These are phyloP conservation scores for Drosophila pachea DNA, from an alignment of 1,140 invertebrate species.

Conservation along the genomic window DNA sequence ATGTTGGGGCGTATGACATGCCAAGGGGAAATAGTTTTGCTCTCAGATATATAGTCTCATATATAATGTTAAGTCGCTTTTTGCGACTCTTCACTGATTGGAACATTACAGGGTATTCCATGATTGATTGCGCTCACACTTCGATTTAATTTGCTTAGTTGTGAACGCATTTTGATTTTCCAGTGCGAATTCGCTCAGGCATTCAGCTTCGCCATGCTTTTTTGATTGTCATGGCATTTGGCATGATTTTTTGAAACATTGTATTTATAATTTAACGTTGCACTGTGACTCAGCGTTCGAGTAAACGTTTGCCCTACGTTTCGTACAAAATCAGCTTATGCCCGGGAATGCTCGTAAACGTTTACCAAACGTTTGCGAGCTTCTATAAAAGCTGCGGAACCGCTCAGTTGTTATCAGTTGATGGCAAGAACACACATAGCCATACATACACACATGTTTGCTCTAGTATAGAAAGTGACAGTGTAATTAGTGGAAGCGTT, in stretches of 20 bases:
- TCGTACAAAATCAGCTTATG: neutral
- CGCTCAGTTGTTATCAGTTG: slow-evolving; percentile 18
- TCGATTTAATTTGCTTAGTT: slow-evolving; percentile 44
- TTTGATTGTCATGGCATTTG: slow-evolving; percentile 61
- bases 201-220: slow-evolving; percentile 21
- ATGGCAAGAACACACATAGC: neutral
- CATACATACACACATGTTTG: neutral
- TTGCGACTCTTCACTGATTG: neutral
- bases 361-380: slow-evolving; percentile 19
- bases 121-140: neutral
- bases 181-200: slow-evolving; percentile 9
- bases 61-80: no score
- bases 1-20: neutral
- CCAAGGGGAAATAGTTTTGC: neutral
- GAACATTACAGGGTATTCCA: neutral
- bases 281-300: slow-evolving; percentile 13
- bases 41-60: no score
- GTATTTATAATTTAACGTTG: slow-evolving; percentile 17
- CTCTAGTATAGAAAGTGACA: neutral
- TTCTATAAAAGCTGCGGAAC: slow-evolving; percentile 28
- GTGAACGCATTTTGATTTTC: slow-evolving; percentile 66
- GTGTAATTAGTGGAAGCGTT: neutral
- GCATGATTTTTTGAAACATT: slow-evolving; percentile 34
- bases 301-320: slow-evolving; percentile 26
- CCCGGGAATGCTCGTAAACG: slow-evolving; percentile 27